Percentiles rank a stretch among this genome's conserved stretches.
phyloP scores from a whole-genome alignment of 2,797 vertebrate species.

The Malurus leucopterus region DNA sequence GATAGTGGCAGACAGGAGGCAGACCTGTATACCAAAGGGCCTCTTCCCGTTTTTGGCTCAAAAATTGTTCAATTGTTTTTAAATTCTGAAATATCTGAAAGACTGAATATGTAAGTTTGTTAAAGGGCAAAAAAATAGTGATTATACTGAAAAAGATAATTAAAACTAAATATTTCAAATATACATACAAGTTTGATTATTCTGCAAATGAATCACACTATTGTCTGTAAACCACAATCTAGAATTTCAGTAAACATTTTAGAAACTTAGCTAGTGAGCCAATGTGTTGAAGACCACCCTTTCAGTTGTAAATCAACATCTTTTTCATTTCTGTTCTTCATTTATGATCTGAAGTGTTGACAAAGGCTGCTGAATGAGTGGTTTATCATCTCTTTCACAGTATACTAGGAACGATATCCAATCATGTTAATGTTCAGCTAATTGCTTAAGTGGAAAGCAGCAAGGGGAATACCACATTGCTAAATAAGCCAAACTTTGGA shows the following conservation, averaged over 20 bases:
- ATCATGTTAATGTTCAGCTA: background rate
- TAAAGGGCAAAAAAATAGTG: background rate
- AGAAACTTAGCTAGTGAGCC: background rate
- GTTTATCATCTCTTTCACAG: background rate
- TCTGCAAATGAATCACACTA: background rate
- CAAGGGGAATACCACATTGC: slow-evolving; percentile 9
- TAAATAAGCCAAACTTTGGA: background rate
- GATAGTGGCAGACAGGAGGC: background rate
- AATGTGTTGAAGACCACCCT: background rate
- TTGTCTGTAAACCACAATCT: background rate
- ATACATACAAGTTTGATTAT: background rate
- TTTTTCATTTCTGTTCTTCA: background rate
- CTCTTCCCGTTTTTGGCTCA: background rate
- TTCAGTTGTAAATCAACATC: background rate
- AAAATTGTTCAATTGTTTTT: background rate
- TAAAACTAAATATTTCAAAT: background rate
- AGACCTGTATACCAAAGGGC: background rate
- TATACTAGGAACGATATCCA: background rate
- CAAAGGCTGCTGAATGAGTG: background rate
- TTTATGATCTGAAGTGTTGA: background rate
- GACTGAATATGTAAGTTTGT: background rate
- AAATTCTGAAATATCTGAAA: background rate
- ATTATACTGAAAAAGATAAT: background rate
- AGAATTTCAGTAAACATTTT: background rate
- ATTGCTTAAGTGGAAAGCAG: background rate